Evolutionary conservation across 2,113 vertebrate genomes (phyloP).

Genomic region (Corvus cornix): DNA sequence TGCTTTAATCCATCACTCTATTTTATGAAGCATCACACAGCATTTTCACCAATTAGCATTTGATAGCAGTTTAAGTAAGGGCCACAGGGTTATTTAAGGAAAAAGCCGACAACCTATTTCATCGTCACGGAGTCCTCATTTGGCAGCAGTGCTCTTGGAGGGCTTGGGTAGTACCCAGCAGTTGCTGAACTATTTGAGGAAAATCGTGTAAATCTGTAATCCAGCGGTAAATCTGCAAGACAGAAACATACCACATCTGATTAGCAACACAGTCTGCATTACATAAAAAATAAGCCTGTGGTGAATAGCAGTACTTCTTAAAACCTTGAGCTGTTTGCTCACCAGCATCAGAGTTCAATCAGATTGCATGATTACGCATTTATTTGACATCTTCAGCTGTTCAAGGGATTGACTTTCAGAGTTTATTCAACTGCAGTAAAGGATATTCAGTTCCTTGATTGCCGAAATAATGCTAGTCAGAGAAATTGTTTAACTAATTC

Average conservation of each 20-base stretch:
- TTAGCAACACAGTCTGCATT: slow-evolving; percentile 40
- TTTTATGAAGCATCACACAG: slow-evolving; percentile 58
- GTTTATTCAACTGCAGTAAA: background rate
- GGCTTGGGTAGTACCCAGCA: slow-evolving; percentile 89
- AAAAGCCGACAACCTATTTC: slow-evolving; percentile 38
- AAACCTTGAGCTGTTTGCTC: slow-evolving; percentile 43
- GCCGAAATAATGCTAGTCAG: background rate
- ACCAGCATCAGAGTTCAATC: slow-evolving; percentile 31
- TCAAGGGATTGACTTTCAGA: background rate
- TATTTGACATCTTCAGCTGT: slow-evolving; percentile 28
- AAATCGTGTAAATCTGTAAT: slow-evolving; percentile 91
- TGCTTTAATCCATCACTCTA: slow-evolving; percentile 52
- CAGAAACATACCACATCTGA: slow-evolving; percentile 41
- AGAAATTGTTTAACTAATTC: background rate
- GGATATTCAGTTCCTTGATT: background rate
- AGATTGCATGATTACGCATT: slow-evolving; percentile 8
- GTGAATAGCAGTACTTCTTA: slow-evolving; percentile 9
- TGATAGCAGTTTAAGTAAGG: slow-evolving; percentile 37
- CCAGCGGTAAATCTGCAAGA: slow-evolving; percentile 89
- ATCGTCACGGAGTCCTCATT: slow-evolving; percentile 60
- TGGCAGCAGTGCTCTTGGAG: slow-evolving; percentile 83
- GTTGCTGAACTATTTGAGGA: slow-evolving; percentile 84
- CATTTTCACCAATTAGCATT: slow-evolving; percentile 37
- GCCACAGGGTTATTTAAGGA: background rate
- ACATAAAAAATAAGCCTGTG: slow-evolving; percentile 23